These are phyloP conservation scores for Drosophila limbata DNA, from an alignment of 2,888 invertebrate genomes.

Conservation along the genomic window DNA sequence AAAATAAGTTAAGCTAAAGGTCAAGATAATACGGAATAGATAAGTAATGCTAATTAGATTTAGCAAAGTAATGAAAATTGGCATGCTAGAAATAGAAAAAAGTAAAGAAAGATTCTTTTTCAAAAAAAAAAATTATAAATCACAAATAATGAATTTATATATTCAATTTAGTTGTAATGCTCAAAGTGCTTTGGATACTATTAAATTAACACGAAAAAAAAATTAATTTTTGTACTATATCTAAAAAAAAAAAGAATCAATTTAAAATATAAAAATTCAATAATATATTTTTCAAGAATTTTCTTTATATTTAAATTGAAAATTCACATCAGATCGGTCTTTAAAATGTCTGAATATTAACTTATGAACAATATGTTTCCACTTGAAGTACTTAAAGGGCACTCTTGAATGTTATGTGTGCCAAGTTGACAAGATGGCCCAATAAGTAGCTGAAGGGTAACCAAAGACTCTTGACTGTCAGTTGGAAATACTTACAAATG, in stretches of 20 bases:
- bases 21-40: not conserved
- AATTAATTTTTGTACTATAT: too few species aligned
- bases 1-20: not conserved
- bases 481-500: not conserved
- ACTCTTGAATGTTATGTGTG: conserved; percentile 10
- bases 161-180: too few species aligned
- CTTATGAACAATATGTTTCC: conserved; percentile 10
- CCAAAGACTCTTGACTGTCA: conserved; percentile 12
- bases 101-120: too few species aligned
- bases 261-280: not conserved
- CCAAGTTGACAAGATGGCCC: conserved; percentile 29
- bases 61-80: not conserved
- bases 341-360: not conserved
- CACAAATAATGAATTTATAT: too few species aligned
- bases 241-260: too few species aligned
- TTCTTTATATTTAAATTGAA: not conserved
- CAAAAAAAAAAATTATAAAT: too few species aligned
- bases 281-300: not conserved
- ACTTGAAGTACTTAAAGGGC: conserved; percentile 33
- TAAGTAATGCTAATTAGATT: not conserved
- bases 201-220: too few species aligned
- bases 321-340: not conserved
- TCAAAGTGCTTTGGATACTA: too few species aligned
- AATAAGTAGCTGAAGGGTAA: conserved; percentile 25
- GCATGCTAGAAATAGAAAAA: not conserved